Base-by-base conservation (phyloP, 1,140 invertebrate genomes). In the Drosophila triauraria region DNA sequence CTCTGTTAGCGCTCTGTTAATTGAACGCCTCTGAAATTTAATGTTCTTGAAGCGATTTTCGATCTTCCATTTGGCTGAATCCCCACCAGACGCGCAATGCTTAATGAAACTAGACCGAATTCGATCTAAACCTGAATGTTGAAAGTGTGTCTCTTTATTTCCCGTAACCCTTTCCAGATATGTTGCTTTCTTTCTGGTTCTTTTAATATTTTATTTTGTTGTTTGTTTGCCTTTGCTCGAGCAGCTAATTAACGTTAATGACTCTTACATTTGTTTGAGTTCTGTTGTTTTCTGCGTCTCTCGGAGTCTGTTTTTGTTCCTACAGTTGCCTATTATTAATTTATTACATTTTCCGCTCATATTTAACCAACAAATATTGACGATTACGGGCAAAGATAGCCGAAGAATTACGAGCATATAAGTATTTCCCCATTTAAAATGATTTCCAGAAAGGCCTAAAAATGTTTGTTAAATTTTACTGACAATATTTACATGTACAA, bases 191-290 rank as follows among this genome's bases (percentile, higher is more conserved):
- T 20, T 46, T 64, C 13, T 46, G 25, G 10, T 12, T n/a, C 40
- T 13, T 51, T 40, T 23, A 25, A 23, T 40, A 25, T 56, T 40
- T 38, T 23, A 56, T 40, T 40, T 40, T 10, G 32, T 25, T 40
- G 35, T 25, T 7, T 74, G 58, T 74, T 75, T 76, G 53, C 67
- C 35, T 58, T 65, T 59, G 58, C 58, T 54, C 69, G 62, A 47
- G 42, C 62, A 69, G 61, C 69, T 76, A 82, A 86, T 82, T 85
- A 82, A 57, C 57, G 69, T 65, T 65, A 76, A 87, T 76, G 62
- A 61, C 65, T 78, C 44, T 68, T 65, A 57, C 72, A 84, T 78
- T 53, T 51, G 44, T 77, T 62, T 48, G 43, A 51, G 53, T 61
- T 53, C 58, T 63, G 51, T 70, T 65, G 30, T 59, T 54, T 13